Evolutionary conservation across 2,113 vertebrate species (phyloP).

Genomic region (Microcebus lehilahytsara): DNA sequence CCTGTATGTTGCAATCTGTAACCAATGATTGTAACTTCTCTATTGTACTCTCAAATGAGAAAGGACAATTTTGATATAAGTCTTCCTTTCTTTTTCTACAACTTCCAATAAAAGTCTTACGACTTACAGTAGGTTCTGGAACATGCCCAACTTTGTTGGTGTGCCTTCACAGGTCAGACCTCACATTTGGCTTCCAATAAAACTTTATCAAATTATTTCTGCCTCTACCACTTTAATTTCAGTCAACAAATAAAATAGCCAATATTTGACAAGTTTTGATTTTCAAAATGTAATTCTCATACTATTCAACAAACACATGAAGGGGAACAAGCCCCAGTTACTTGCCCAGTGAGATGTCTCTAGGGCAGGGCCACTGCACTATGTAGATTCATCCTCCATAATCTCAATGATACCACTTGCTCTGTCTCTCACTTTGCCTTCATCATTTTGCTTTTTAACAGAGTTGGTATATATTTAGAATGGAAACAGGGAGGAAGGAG

Average conservation of each 20-base stretch:
- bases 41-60: too few relatives aligned
- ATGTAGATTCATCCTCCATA: background rate
- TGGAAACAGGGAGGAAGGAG: background rate
- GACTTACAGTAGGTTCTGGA: too few relatives aligned
- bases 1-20: too few relatives aligned
- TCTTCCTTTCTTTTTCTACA: too few relatives aligned
- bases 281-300: background rate
- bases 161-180: too few relatives aligned
- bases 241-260: background rate
- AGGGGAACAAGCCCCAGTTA: accelerated
- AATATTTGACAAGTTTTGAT: background rate
- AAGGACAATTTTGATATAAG: too few relatives aligned
- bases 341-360: background rate
- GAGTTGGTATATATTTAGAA: background rate
- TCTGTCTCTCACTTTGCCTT: background rate
- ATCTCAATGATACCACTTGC: background rate
- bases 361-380: background rate
- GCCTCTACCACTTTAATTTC: too few relatives aligned
- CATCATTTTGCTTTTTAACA: background rate
- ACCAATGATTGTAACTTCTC: too few relatives aligned
- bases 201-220: too few relatives aligned
- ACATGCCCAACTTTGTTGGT: too few relatives aligned
- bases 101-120: too few relatives aligned
- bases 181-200: too few relatives aligned
- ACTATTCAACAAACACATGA: background rate